These are phyloP conservation scores for Ligdia adustata DNA, from an alignment of 2,888 invertebrate genomes.

Conservation along the genomic window DNA sequence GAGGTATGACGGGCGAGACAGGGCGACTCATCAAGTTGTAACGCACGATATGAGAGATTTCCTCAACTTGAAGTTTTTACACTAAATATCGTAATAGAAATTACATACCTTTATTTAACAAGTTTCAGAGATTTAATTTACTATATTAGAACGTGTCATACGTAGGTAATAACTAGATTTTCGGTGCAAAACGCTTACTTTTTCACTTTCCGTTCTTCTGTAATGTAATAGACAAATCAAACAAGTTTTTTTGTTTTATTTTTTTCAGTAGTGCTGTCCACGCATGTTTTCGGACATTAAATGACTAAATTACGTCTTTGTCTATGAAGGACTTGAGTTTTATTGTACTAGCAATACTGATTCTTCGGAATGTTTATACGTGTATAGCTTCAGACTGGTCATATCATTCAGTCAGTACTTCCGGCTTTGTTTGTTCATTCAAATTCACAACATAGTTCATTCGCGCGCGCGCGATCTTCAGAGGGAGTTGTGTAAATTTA, in stretches of 20 bases:
- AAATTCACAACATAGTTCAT: slow-evolving; percentile 4
- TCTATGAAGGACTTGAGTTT: no score
- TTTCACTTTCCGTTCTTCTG: slow-evolving; percentile 48
- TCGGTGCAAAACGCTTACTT: slow-evolving; percentile 60
- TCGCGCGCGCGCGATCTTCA: slow-evolving; percentile 24
- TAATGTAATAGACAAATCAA: slow-evolving; percentile 57
- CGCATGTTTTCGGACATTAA: no score
- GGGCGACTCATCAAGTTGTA: slow-evolving; percentile 67
- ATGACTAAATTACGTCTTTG: no score
- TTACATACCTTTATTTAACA: slow-evolving; percentile 53
- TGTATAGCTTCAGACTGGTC: neutral
- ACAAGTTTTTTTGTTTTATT: slow-evolving; percentile 18
- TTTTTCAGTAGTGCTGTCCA: slow-evolving; percentile 7
- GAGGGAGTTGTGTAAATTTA: no score
- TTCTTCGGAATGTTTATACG: no score
- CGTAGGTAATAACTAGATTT: slow-evolving; percentile 41
- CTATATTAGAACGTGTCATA: slow-evolving; percentile 44
- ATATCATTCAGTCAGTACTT: neutral
- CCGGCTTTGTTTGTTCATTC: neutral
- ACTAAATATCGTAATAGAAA: neutral
- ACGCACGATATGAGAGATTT: slow-evolving; percentile 41
- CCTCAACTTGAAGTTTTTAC: slow-evolving; percentile 17
- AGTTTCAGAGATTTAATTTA: slow-evolving; percentile 39
- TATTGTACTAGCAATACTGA: no score
- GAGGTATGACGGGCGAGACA: slow-evolving; percentile 51